phyloP scores from a whole-genome alignment of 2,888 invertebrate species.

The Thecophora atra region DNA sequence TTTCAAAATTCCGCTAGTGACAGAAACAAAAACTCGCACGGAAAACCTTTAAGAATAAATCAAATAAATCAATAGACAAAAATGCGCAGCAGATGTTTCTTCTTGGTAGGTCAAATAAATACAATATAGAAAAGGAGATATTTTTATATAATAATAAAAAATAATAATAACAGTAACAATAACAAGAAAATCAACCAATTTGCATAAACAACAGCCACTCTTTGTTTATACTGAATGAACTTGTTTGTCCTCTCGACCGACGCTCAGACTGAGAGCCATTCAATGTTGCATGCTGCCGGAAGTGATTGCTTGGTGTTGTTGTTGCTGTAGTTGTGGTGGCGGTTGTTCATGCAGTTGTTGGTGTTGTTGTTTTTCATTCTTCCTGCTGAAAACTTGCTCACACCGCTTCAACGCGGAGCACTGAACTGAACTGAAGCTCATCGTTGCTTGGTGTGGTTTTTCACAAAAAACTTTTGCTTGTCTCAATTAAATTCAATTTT shows the following conservation, averaged over 20 bases:
- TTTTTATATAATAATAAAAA: background rate
- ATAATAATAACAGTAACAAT: background rate
- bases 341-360: background rate
- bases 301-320: background rate
- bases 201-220: background rate
- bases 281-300: slow-evolving; percentile 14
- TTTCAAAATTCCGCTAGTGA: background rate
- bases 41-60: background rate
- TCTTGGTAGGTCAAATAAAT: background rate
- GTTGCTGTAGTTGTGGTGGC: background rate
- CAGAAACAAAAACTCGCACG: too few species aligned
- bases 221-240: background rate
- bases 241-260: background rate
- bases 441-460: background rate
- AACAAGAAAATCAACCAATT: background rate
- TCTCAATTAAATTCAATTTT: background rate
- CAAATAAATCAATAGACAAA: background rate
- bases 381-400: background rate
- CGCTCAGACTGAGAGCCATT: too few species aligned
- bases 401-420: slow-evolving; percentile 10
- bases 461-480: background rate
- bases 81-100: background rate
- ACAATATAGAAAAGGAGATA: background rate
- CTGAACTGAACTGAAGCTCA: background rate
- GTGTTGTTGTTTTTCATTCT: background rate